Evolutionary conservation across 2,113 vertebrate genomes (phyloP).

Genomic region (Miniopterus natalensis): DNA sequence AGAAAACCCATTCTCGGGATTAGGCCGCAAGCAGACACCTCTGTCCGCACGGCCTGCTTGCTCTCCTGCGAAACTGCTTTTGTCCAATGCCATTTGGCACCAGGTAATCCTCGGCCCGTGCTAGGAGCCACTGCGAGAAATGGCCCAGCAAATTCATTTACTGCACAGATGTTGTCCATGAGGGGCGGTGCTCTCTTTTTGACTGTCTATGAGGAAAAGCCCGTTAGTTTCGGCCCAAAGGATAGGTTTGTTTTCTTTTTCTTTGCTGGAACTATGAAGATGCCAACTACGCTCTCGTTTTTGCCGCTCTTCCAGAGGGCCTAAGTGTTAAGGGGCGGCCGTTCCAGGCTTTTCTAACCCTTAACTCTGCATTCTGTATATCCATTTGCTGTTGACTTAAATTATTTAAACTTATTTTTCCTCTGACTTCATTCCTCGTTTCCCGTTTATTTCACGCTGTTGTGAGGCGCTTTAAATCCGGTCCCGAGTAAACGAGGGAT

Average conservation of each 20-base stretch:
- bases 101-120: background rate
- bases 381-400: background rate
- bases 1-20: background rate
- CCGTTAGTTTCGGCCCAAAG: background rate
- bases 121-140: background rate
- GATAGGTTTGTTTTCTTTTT: background rate
- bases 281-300: background rate
- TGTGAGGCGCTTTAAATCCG: background rate
- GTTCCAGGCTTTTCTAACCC: background rate
- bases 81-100: constrained; percentile 3
- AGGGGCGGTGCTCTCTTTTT: background rate
- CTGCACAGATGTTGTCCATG: background rate
- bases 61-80: constrained; percentile 46
- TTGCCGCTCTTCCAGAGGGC: constrained; percentile 29
- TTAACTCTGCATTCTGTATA: background rate
- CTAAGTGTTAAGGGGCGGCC: background rate
- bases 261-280: background rate
- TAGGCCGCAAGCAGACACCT: background rate
- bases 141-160: background rate
- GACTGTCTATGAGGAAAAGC: background rate
- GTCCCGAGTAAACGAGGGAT: constrained; percentile 8
- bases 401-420: background rate
- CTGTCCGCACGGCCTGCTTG: background rate
- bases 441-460: constrained; percentile 12
- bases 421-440: background rate